A percentile compares a stretch with the other conserved stretches of the same genome.
Evolutionary conservation across 2,797 vertebrate species (phyloP).

Genomic region (Platalea minor): DNA sequence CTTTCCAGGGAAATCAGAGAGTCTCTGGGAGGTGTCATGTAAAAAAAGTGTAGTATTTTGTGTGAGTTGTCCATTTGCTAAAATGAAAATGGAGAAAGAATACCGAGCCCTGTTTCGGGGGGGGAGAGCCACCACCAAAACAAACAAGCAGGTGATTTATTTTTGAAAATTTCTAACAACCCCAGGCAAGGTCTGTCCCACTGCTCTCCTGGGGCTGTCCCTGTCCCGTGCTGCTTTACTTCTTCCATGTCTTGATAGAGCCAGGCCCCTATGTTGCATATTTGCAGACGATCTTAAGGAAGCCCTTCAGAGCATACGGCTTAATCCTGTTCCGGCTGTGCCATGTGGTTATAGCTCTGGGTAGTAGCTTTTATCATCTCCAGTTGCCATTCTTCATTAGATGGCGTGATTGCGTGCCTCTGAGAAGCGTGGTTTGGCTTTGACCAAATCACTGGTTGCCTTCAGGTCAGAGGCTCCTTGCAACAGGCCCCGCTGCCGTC

Average conservation of each 20-base stretch:
- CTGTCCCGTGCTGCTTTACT: not conserved
- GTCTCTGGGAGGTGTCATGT: not conserved
- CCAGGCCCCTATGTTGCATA: accelerated
- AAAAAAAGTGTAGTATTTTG: not conserved
- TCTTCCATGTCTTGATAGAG: not conserved
- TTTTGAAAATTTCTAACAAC: not conserved
- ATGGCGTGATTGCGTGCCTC: not conserved
- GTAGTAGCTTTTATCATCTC: not conserved
- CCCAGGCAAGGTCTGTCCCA: not conserved
- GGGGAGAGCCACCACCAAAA: not conserved
- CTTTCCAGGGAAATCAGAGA: not conserved
- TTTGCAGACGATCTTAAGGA: not conserved
- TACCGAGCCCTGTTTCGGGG: not conserved
- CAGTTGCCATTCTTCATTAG: not conserved
- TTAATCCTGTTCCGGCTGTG: not conserved
- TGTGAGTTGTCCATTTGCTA: not conserved
- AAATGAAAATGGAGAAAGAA: not conserved
- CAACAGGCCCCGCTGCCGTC: accelerated
- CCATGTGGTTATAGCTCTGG: not conserved
- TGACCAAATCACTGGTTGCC: not conserved
- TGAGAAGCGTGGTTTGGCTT: not conserved
- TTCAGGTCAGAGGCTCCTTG: not conserved
- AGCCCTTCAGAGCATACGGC: not conserved
- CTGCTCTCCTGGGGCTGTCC: not conserved
- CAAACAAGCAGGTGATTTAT: not conserved